A percentile compares a stretch with the other conserved stretches of the same genome.
These are phyloP conservation scores for Luidia sarsii DNA, from an alignment of 53 echinoderm and acorn worm genomes.

Conservation along the genomic window DNA sequence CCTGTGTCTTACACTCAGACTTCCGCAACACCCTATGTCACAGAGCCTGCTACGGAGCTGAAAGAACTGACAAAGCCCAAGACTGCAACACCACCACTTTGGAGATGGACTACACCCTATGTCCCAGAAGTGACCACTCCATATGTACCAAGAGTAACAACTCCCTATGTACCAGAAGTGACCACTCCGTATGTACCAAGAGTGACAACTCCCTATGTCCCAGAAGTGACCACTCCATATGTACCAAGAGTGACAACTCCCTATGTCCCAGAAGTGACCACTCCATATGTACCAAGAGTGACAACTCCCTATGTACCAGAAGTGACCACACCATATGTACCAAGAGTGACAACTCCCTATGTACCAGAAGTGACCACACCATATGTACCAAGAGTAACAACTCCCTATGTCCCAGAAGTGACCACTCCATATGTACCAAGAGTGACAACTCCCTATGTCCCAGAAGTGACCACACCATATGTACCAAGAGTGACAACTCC, in stretches of 20 bases:
- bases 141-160: background rate
- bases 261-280: slow-evolving; percentile 17
- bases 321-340: slow-evolving; percentile 3
- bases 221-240: slow-evolving; percentile 1
- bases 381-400: background rate
- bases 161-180: background rate
- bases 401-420: background rate
- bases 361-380: background rate
- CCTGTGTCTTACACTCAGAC: background rate
- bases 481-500: background rate
- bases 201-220: background rate
- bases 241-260: slow-evolving; percentile 10
- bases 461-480: background rate
- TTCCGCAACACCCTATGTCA: slow-evolving; percentile 22
- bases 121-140: background rate
- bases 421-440: slow-evolving; percentile 3
- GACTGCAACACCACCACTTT: background rate
- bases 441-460: slow-evolving; percentile 7
- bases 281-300: background rate
- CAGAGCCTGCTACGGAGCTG: slow-evolving; percentile 8
- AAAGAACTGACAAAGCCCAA: background rate
- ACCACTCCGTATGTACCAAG: background rate
- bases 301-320: slow-evolving; percentile 8
- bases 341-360: background rate
- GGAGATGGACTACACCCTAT: background rate